Conservation (phyloP, 2,888 invertebrate genomes). For the Candidula unifasciata region DNA sequence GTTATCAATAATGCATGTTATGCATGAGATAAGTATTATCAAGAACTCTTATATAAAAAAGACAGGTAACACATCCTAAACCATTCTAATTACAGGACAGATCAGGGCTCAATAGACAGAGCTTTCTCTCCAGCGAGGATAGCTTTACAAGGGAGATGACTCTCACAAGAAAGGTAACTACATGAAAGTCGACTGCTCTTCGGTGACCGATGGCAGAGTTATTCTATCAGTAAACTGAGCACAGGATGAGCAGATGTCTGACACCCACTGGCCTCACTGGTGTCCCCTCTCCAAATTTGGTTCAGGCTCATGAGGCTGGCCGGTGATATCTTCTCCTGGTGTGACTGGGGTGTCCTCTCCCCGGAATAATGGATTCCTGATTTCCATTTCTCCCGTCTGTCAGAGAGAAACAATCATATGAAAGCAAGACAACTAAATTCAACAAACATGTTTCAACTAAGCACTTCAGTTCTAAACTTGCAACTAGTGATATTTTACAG, state of each 20-base stretch:
- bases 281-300: neutral
- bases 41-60: too few relatives aligned
- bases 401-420: neutral
- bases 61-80: too few relatives aligned
- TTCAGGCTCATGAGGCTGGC: constrained; percentile 28
- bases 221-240: neutral
- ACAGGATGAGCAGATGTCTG: neutral
- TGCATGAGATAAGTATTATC: too few relatives aligned
- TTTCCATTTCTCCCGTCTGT: constrained; percentile 98
- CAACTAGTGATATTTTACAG: too few relatives aligned
- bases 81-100: too few relatives aligned
- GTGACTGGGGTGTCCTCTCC: constrained; percentile 70
- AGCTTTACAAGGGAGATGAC: neutral
- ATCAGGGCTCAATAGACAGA: too few relatives aligned
- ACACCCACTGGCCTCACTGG: neutral
- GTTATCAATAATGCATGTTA: too few relatives aligned
- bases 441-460: too few relatives aligned
- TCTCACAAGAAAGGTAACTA: neutral
- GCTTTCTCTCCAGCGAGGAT: too few relatives aligned
- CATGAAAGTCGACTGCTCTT: neutral
- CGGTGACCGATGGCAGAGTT: neutral
- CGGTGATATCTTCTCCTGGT: constrained; percentile 54
- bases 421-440: too few relatives aligned
- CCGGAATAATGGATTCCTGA: constrained; percentile 93
- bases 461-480: too few relatives aligned